Evolutionary conservation across 1,140 invertebrate genomes (phyloP).

Genomic region (Halesus radiatus): DNA sequence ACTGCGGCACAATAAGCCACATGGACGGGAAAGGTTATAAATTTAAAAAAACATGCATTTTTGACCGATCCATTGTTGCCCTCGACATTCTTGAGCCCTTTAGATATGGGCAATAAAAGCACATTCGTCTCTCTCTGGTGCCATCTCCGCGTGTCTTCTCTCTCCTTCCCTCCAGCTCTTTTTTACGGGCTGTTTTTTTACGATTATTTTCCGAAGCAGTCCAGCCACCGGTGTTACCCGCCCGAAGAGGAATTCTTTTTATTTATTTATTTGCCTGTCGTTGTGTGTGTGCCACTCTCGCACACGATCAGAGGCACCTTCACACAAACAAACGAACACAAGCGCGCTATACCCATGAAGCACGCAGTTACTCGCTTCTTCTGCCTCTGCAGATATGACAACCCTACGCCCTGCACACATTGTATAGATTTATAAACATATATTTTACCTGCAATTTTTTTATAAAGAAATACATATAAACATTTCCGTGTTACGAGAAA

Average conservation of each 20-base stretch:
- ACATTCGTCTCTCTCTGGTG: neutral
- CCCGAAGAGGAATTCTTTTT: conserved; percentile 35
- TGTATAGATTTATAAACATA: too few species aligned
- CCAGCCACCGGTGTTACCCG: conserved; percentile 44
- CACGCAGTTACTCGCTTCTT: too few species aligned
- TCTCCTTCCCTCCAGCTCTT: conserved; percentile 3
- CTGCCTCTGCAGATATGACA: too few species aligned
- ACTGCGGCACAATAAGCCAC: neutral
- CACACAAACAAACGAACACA: conserved; percentile 1
- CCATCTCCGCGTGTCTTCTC: neutral
- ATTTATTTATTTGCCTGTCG: conserved; percentile 34
- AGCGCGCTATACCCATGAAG: neutral
- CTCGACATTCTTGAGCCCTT: conserved; percentile 26
- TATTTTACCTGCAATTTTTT: too few species aligned
- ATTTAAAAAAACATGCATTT: conserved; percentile 31
- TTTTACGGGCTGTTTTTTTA: conserved; percentile 33
- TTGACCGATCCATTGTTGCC: conserved; percentile 29
- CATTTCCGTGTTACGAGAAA: too few species aligned
- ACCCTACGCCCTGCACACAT: too few species aligned
- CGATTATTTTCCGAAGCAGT: conserved; percentile 27
- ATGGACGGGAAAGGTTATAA: neutral
- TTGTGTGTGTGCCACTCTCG: conserved; percentile 23
- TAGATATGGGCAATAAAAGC: conserved; percentile 29
- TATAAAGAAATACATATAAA: too few species aligned
- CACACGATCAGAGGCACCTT: neutral